Conservation (phyloP, 1,140 invertebrate species). For the Hydropsyche tenuis region DNA sequence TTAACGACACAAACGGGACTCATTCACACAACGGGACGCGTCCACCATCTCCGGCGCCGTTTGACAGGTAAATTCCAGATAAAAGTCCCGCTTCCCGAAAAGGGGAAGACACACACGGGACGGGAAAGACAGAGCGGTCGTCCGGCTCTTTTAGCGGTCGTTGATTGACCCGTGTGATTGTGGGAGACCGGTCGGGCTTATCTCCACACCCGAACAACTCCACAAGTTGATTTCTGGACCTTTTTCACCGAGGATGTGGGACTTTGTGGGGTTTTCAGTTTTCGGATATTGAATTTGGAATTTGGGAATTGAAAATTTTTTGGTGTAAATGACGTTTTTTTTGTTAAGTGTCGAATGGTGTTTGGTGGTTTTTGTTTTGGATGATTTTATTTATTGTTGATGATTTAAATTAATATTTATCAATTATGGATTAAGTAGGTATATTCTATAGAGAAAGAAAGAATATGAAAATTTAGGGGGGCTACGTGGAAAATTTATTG, state of each 20-base stretch:
- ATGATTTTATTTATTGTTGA: too few species aligned
- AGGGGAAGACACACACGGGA: too few species aligned
- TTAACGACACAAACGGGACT: too few species aligned
- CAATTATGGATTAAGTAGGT: too few species aligned
- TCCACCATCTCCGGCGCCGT: constrained; percentile 14
- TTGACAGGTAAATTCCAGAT: constrained; percentile 43
- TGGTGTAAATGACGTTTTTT: neutral
- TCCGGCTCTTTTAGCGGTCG: constrained; percentile 44
- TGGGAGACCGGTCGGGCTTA: constrained; percentile 44
- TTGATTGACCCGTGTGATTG: constrained; percentile 50
- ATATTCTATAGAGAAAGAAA: too few species aligned
- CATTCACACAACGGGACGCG: too few species aligned
- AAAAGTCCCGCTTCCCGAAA: constrained; percentile 19
- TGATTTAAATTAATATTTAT: too few species aligned
- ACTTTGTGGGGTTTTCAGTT: neutral
- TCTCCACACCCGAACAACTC: constrained; percentile 44
- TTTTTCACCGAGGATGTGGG: constrained; percentile 1
- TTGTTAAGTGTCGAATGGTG: too few species aligned
- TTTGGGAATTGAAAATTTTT: neutral
- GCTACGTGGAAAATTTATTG: too few species aligned
- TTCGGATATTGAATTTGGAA: neutral
- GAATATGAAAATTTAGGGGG: too few species aligned
- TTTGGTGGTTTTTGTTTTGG: too few species aligned
- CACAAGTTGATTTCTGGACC: constrained; percentile 47
- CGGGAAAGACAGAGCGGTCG: neutral